phyloP scores from a whole-genome alignment of 2,113 vertebrate species.

The Bostrychus sinensis region DNA sequence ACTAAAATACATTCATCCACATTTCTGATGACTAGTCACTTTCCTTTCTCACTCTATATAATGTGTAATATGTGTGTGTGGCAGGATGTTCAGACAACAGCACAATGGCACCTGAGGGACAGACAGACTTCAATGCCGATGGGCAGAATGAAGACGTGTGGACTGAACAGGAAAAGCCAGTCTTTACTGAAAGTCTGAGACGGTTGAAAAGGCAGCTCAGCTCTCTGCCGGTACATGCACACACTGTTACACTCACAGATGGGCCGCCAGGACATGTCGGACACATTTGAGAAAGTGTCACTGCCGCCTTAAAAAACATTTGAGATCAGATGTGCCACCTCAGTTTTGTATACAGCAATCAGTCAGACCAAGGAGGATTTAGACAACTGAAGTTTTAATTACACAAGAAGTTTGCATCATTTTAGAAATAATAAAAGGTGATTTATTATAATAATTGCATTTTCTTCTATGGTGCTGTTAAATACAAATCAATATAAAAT shows the following conservation, averaged over 20 bases:
- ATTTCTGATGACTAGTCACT: slow-evolving; percentile 54
- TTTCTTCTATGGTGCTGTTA: no score
- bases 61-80: slow-evolving; percentile 26
- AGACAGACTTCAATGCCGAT: slow-evolving; percentile 16
- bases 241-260: slow-evolving; percentile 1
- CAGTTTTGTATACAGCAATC: slow-evolving; percentile 33
- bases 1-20: slow-evolving; percentile 64
- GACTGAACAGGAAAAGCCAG: slow-evolving; percentile 36
- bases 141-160: slow-evolving; percentile 20
- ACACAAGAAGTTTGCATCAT: neutral
- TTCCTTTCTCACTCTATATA: slow-evolving; percentile 34
- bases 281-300: slow-evolving; percentile 1
- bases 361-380: neutral
- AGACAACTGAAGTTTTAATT: neutral
- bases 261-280: neutral
- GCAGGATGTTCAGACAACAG: slow-evolving; percentile 66
- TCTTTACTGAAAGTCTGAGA: slow-evolving; percentile 52
- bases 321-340: slow-evolving; percentile 29
- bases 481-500: no score
- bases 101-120: slow-evolving; percentile 33
- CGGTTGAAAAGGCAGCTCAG: slow-evolving; percentile 80
- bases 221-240: slow-evolving; percentile 21
- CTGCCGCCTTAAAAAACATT: slow-evolving; percentile 19
- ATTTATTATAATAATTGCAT: no score
- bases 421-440: no score